Base-by-base conservation (phyloP, 2,888 invertebrate genomes). In the Lasioglossum leucozonium region DNA sequence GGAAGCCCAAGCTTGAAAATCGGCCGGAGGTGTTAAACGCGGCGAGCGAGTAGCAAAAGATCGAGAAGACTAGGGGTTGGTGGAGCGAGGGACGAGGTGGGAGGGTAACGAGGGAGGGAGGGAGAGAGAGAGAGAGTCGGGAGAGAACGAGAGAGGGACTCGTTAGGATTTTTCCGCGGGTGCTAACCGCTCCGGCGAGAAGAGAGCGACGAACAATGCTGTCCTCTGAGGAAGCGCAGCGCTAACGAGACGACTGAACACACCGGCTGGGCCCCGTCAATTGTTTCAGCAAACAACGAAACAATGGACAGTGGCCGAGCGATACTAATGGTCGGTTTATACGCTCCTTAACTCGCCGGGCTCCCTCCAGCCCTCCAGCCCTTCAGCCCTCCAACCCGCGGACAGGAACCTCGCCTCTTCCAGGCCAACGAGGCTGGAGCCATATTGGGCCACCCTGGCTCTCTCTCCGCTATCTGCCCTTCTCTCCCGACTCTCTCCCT, bases 81-180 rank as follows among this genome's bases (percentile, higher is more conserved):
- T 5, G 34, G 40, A 51, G 37, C 30, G 62, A 16, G 18, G 55
- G 67, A 55, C 30, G 76, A 30, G 11, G 55, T 62, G 10, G n/a
- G 72, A 40, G 40, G 26, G 47, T 37, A 73, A 69, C 72, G 76
- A 40, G 47, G 40, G n/a, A 51, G 10, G 22, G 22, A 51, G 42
- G 5, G 72, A 18, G 58, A 22, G 18, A 34, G 16, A 42, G 42
- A 8, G 72, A 18, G 6, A 3, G 72, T 42, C n/a, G 55, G 26
- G 67, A 69, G 47, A 73, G 40, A 73, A 40, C 10, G 72, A 72
- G 16, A 72, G 77, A 84, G 83, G 86, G 80, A 84, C 94, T 95
- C 94, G 94, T 95, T 95, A 95, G 94, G 93, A 94, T 94, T 95
- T 95, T 95, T 94, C 94, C 94, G 93, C 92, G 93, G 91, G 94